phyloP scores from a whole-genome alignment of 2,113 vertebrate species.

The Noctilio leporinus region DNA sequence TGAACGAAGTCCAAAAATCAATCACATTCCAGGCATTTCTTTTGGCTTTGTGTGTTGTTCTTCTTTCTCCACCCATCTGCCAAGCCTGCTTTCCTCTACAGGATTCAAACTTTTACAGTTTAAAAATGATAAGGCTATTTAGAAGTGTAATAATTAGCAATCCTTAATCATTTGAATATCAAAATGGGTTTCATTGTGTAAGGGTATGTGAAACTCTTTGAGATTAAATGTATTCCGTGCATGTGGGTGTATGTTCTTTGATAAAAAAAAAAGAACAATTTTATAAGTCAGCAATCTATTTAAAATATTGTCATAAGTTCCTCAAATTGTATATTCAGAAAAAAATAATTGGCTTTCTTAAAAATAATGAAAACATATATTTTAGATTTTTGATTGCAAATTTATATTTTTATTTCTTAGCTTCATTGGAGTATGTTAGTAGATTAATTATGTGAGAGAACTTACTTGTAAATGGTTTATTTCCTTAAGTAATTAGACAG shows the following conservation, averaged over 20 bases:
- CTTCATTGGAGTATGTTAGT: not conserved
- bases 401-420: not conserved
- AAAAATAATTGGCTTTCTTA: not conserved
- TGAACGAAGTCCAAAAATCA: not conserved
- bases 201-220: not conserved
- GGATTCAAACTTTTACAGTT: not conserved
- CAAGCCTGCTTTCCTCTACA: not conserved
- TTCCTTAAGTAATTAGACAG: not conserved
- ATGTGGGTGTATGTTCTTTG: not conserved
- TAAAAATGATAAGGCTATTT: not conserved
- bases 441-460: not conserved
- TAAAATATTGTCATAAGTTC: not conserved
- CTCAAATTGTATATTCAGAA: not conserved
- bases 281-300: not conserved
- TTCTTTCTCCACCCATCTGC: not conserved
- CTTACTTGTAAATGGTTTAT: not conserved
- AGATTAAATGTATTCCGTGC: not conserved
- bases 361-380: not conserved
- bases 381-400: not conserved
- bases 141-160: not conserved
- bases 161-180: not conserved
- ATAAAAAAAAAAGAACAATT: not conserved
- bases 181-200: not conserved
- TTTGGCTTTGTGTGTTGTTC: constrained; percentile 21
- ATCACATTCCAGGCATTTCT: constrained; percentile 2